A percentile compares a stretch with the other conserved stretches of the same genome.
Conservation (phyloP, 1,140 invertebrate species). For the Metopolophium dirhodum region DNA sequence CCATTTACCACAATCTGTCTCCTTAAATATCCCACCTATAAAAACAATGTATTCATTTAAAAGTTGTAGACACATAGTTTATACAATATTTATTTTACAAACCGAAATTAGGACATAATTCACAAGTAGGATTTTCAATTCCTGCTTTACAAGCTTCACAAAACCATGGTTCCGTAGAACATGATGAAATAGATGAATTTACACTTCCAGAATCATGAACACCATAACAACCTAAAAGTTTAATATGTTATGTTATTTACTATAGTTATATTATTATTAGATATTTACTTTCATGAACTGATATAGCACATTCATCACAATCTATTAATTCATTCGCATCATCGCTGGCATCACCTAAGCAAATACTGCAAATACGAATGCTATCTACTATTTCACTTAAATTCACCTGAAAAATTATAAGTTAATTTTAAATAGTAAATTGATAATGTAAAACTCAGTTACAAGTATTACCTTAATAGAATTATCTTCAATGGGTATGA, state of each 20-base stretch:
- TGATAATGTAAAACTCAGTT: background rate
- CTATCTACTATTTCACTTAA: conserved; percentile 60
- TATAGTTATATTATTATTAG: background rate
- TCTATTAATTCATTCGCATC: conserved; percentile 95
- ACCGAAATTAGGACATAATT: conserved; percentile 84
- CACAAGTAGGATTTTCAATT: conserved; percentile 82
- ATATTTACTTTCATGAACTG: conserved; percentile 86
- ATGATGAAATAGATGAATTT: conserved; percentile 88
- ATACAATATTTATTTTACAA: conserved; percentile 58
- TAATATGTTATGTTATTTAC: background rate
- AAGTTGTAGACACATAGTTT: background rate
- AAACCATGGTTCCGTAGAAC: conserved; percentile 96
- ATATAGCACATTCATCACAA: conserved; percentile 95
- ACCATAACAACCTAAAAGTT: conserved; percentile 82
- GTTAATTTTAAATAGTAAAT: background rate
- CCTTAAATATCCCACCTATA: conserved; percentile 91
- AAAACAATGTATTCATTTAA: conserved; percentile 28
- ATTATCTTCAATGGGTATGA: conserved; percentile 65
- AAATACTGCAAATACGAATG: conserved; percentile 87
- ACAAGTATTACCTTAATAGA: conserved; percentile 65
- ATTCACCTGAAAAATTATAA: conserved; percentile 62
- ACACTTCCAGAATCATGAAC: conserved; percentile 90
- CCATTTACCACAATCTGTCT: conserved; percentile 96
- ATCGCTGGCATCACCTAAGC: conserved; percentile 89
- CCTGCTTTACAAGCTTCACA: conserved; percentile 97